phyloP scores from a whole-genome alignment of 2,888 invertebrate species.

The Leuctra nigra region DNA sequence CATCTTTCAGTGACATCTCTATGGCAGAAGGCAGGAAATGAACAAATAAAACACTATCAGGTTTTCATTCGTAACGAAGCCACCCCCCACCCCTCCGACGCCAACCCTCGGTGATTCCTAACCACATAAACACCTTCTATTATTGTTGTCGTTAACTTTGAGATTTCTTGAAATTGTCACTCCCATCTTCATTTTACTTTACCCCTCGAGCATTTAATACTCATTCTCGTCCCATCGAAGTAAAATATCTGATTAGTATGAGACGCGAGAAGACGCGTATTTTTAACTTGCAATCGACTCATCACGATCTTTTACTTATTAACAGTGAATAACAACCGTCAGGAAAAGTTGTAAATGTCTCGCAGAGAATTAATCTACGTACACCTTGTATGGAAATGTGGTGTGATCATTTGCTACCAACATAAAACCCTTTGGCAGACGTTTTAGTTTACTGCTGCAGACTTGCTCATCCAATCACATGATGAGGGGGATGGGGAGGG shows the following conservation, averaged over 20 bases:
- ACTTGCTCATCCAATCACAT: too few species aligned
- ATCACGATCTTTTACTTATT: slow-evolving; percentile 24
- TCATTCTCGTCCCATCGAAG: background rate
- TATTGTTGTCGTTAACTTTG: slow-evolving; percentile 18
- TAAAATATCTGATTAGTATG: slow-evolving; percentile 13
- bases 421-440: too few species aligned
- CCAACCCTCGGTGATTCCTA: slow-evolving; percentile 2
- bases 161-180: slow-evolving; percentile 11
- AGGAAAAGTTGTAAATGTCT: background rate
- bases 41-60: slow-evolving; percentile 25
- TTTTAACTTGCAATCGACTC: slow-evolving; percentile 20
- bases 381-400: background rate
- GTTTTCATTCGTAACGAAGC: slow-evolving; percentile 2
- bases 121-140: slow-evolving; percentile 13
- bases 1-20: slow-evolving; percentile 21
- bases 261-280: background rate
- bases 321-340: too few species aligned
- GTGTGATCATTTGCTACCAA: background rate
- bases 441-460: too few species aligned
- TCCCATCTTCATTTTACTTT: background rate
- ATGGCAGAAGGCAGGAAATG: slow-evolving; percentile 23
- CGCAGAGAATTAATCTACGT: background rate
- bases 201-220: background rate
- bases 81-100: too few species aligned
- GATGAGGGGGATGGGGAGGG: too few species aligned